Percentiles rank a stretch among this genome's conserved stretches.
Evolutionary conservation across 2,797 vertebrate species (phyloP).

Genomic region (Megaceryle alcyon): DNA sequence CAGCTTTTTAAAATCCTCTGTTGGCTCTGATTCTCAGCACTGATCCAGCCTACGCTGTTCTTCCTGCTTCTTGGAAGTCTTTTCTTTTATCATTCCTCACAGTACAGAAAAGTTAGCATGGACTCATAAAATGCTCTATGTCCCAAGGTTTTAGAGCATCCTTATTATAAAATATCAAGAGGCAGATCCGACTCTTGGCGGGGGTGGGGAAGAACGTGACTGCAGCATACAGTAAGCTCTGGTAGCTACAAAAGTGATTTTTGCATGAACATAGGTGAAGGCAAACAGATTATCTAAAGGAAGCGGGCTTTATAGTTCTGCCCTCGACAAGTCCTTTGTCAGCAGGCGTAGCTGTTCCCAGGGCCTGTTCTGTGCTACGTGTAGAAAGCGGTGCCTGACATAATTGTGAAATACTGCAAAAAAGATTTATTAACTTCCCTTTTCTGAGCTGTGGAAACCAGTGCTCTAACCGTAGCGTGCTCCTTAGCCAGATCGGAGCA

Average conservation of each 20-base stretch:
- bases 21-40: conserved; percentile 42
- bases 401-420: background rate
- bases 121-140: background rate
- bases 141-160: background rate
- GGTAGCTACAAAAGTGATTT: background rate
- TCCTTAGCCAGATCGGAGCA: background rate
- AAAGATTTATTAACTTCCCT: background rate
- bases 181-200: background rate
- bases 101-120: background rate
- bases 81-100: conserved; percentile 26
- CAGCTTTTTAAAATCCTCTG: conserved; percentile 46
- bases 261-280: background rate
- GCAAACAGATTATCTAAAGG: background rate
- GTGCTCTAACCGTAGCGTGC: background rate
- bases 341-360: background rate
- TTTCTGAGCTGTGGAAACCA: conserved; percentile 30
- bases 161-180: background rate
- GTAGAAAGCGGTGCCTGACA: background rate
- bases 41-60: conserved; percentile 50
- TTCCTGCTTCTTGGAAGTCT: conserved; percentile 66
- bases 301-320: background rate
- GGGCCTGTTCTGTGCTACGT: background rate
- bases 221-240: background rate
- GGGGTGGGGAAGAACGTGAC: background rate
- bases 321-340: background rate